phyloP scores from a whole-genome alignment of 2,113 vertebrate species.

The Chaetodon auriga region DNA sequence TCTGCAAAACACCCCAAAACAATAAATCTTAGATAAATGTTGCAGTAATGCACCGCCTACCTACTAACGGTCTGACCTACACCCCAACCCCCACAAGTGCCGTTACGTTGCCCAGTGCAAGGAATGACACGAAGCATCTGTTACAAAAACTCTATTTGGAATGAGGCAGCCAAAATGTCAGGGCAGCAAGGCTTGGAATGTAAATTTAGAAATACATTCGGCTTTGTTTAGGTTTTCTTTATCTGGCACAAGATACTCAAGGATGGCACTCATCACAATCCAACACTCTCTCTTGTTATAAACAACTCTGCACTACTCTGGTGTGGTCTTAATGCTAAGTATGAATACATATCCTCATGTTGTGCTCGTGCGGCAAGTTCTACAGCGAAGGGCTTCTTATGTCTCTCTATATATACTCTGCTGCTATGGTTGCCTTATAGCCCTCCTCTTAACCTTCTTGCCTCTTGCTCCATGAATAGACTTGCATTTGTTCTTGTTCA shows the following conservation, averaged over 20 bases:
- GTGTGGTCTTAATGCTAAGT: conserved; percentile 6
- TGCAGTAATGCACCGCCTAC: neutral
- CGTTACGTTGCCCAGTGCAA: conserved; percentile 2
- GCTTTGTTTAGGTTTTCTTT: conserved; percentile 67
- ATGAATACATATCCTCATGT: neutral
- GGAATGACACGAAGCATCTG: conserved; percentile 60
- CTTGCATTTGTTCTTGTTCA: conserved; percentile 43
- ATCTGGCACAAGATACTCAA: conserved; percentile 51
- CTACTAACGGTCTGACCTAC: neutral
- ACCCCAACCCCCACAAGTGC: neutral
- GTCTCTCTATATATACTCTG: conserved; percentile 39
- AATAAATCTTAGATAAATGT: conserved; percentile 4
- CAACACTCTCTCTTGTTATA: conserved; percentile 8
- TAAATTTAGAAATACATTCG: conserved; percentile 64
- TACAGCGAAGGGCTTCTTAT: conserved; percentile 1
- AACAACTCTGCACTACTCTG: conserved; percentile 28
- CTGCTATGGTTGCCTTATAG: conserved; percentile 34
- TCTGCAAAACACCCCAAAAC: conserved; percentile 27
- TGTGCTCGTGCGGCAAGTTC: conserved; percentile 8
- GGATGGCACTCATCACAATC: conserved; percentile 12
- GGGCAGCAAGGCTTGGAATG: conserved; percentile 58
- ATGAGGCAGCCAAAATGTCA: conserved; percentile 55
- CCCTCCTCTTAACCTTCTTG: conserved; percentile 9
- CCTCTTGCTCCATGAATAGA: conserved; percentile 27
- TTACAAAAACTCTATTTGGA: conserved; percentile 57